Percentiles rank a stretch among this genome's conserved stretches.
Conservation (phyloP, 2,888 invertebrate genomes). For the Phyllotreta striolata region DNA sequence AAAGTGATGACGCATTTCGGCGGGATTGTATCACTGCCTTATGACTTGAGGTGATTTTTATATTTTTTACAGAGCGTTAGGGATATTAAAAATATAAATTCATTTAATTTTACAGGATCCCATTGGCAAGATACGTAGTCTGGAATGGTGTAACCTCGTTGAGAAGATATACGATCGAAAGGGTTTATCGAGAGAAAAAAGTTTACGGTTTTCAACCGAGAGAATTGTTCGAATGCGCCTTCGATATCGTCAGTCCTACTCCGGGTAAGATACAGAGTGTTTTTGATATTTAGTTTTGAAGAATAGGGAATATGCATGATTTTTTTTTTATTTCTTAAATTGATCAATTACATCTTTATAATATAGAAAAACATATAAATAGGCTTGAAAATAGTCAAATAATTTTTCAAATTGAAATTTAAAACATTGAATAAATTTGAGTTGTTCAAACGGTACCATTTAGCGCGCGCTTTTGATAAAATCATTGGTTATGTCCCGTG, state of each 20-base stretch:
- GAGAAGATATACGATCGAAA: constrained; percentile 85
- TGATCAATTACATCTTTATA: no score
- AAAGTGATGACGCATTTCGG: constrained; percentile 89
- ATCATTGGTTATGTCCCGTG: no score
- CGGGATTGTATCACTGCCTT: constrained; percentile 82
- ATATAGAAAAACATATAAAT: no score
- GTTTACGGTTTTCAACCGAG: constrained; percentile 85
- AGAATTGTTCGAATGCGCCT: constrained; percentile 90
- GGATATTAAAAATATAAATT: neutral
- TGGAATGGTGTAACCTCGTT: constrained; percentile 79
- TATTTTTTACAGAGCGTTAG: neutral
- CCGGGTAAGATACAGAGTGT: constrained; percentile 61
- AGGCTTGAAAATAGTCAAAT: no score
- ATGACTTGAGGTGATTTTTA: constrained; percentile 72
- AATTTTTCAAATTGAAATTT: no score
- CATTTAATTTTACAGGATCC: constrained; percentile 62
- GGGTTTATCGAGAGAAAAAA: constrained; percentile 84
- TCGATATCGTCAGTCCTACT: constrained; percentile 87
- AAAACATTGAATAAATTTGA: no score
- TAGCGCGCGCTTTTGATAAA: no score
- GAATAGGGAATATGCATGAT: no score
- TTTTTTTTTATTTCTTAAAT: no score
- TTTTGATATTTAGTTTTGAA: constrained; percentile 9
- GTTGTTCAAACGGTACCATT: no score
- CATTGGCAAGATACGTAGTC: constrained; percentile 84